Evolutionary conservation across 2,113 vertebrate species (phyloP).

Genomic region (Speoplatyrhinus poulsoni): DNA sequence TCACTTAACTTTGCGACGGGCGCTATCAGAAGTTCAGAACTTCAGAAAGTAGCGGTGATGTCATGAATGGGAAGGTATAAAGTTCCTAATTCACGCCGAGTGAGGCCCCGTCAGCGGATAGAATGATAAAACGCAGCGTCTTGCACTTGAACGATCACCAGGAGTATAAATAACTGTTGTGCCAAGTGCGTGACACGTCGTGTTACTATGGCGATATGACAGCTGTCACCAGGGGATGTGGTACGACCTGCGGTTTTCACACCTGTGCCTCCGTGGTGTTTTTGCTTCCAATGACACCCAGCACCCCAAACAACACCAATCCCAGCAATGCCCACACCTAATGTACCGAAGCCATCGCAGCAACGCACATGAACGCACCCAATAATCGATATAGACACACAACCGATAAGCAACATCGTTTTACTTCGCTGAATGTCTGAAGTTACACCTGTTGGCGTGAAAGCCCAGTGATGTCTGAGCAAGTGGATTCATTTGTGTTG

Average conservation of each 20-base stretch:
- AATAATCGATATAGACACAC: no score
- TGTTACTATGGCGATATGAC: slow-evolving; percentile 54
- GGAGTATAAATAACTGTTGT: slow-evolving; percentile 59
- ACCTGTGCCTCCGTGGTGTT: slow-evolving; percentile 11
- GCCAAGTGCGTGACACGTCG: slow-evolving; percentile 40
- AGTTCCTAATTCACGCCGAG: no score
- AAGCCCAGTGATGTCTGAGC: no score
- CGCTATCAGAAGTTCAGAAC: no score
- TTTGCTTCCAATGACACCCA: slow-evolving; percentile 16
- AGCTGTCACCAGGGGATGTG: slow-evolving; percentile 55
- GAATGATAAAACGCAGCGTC: slow-evolving; percentile 33
- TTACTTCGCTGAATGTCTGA: no score
- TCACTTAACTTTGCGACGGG: no score
- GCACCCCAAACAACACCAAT: slow-evolving; percentile 44
- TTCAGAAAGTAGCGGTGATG: no score
- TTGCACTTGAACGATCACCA: slow-evolving; percentile 48
- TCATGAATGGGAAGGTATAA: no score
- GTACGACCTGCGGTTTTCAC: slow-evolving; percentile 49
- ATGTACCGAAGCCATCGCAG: neutral
- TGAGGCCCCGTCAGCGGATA: slow-evolving; percentile 14
- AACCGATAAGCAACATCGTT: no score
- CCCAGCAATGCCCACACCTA: neutral
- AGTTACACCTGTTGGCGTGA: slow-evolving; percentile 12
- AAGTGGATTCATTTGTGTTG: no score
- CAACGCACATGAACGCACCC: no score